A percentile compares a stretch with the other conserved stretches of the same genome.
Evolutionary conservation across 1,140 invertebrate species (phyloP).

Genomic region (Caerostris extrusa): DNA sequence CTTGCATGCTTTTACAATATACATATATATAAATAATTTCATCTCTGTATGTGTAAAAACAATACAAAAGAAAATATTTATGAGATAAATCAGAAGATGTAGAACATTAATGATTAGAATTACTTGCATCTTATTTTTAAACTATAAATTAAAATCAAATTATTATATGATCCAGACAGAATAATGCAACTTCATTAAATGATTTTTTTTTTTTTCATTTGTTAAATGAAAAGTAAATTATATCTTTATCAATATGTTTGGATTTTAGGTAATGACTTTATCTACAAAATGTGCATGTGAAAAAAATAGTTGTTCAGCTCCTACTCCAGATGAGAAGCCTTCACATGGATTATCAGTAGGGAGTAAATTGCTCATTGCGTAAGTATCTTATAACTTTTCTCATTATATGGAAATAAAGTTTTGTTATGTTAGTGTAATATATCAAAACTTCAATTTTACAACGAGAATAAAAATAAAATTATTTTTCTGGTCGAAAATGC

Average conservation of each 20-base stretch:
- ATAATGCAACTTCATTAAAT: neutral
- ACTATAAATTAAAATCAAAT: neutral
- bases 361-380: conserved; percentile 63
- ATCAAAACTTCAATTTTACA: no score
- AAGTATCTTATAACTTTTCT: neutral
- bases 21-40: no score
- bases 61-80: no score
- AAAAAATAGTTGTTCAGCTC: neutral
- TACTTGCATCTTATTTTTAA: no score
- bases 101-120: no score
- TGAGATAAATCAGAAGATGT: no score
- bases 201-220: neutral
- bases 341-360: conserved; percentile 65
- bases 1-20: no score
- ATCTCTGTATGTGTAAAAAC: no score
- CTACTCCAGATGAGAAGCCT: neutral
- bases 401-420: neutral
- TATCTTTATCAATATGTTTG: neutral
- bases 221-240: neutral
- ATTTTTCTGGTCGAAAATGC: no score
- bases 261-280: conserved; percentile 53
- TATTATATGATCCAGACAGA: neutral
- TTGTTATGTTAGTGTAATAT: neutral
- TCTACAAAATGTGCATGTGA: conserved; percentile 56
- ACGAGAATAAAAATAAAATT: no score